Base-by-base conservation (phyloP, 2,113 vertebrate species). In the Amphilophus citrinellus region DNA sequence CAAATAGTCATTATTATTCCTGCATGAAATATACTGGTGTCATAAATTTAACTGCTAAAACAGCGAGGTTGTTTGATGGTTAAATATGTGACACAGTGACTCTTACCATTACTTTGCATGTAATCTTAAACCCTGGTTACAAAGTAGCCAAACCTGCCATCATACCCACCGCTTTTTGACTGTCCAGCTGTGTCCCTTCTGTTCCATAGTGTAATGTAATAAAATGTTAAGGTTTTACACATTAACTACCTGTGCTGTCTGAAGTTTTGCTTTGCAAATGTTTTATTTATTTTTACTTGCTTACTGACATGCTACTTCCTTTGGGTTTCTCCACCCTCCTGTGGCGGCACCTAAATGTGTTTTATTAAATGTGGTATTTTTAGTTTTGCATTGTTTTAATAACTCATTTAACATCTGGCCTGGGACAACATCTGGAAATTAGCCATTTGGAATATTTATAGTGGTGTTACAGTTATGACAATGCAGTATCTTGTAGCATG, bases 11-110 rank as follows among this genome's bases (percentile, higher is more conserved):
- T 42, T 11, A 42, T 42, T 42, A 42, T 13, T 42, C 42, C 42
- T 42, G 42, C 10, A 42, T 11, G 11, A 42, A 42, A 42, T 42
- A 42, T 13, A 10, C 3, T 14, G 42, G 10, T 47, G 44, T 5
- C 44, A 47, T 47, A 47, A 47, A 14, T 17, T 17, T 17, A 17
- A 7, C 15, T 53, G 17, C 17, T 20, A 71, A 73, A 73, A 53
- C 5, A n/a, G 24, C 10, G 4, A 0, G 0, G 27, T 53, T 32
- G 1, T 10, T 73, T 73, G 17, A 53, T 17, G 27, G 44, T 71
- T 71, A 50, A 50, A 0, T 30, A 50, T 0, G 20, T 32, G 0
- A 32, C 24, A 13, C 24, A 1, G 44, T 53, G 66, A 53, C 66
- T 1, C 10, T 13, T 56, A 53, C 6, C 17, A 56, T 35, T 73